These are phyloP conservation scores for Drosophila lacicola DNA, from an alignment of 2,888 invertebrate species.

Conservation along the genomic window DNA sequence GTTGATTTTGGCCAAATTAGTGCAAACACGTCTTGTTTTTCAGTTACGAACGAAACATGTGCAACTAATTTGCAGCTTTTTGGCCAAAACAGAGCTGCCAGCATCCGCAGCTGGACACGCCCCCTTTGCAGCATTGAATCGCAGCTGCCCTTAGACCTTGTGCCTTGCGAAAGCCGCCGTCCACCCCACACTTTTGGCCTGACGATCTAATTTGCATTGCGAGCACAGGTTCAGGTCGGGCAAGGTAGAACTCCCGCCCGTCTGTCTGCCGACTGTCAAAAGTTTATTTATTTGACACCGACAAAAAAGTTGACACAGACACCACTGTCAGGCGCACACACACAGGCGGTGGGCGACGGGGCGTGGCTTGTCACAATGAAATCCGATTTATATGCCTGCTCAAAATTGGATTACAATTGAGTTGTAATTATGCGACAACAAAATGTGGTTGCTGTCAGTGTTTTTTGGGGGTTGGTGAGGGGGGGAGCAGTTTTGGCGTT, in stretches of 20 bases:
- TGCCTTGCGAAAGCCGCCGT: background rate
- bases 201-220: constrained; percentile 71
- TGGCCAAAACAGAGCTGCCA: constrained; percentile 41
- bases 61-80: constrained; percentile 76
- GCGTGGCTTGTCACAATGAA: constrained; percentile 58
- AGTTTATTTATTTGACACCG: constrained; percentile 80
- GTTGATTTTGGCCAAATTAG: constrained; percentile 81
- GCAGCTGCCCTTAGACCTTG: background rate
- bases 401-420: constrained; percentile 81
- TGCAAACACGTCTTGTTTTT: constrained; percentile 77
- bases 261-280: constrained; percentile 77
- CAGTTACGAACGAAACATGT: constrained; percentile 68
- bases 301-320: constrained; percentile 78
- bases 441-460: constrained; percentile 39
- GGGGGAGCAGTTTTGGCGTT: constrained; percentile 5
- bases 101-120: constrained; percentile 38
- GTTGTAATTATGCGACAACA: constrained; percentile 80
- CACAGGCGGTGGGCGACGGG: background rate
- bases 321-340: constrained; percentile 39
- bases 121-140: constrained; percentile 27
- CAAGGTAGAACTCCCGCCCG: constrained; percentile 28
- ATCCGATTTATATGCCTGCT: constrained; percentile 74
- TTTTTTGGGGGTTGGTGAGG: background rate
- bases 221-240: constrained; percentile 21
- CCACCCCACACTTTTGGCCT: background rate